These are phyloP conservation scores for Cabera pusaria DNA, from an alignment of 2,888 invertebrate genomes.

Conservation along the genomic window DNA sequence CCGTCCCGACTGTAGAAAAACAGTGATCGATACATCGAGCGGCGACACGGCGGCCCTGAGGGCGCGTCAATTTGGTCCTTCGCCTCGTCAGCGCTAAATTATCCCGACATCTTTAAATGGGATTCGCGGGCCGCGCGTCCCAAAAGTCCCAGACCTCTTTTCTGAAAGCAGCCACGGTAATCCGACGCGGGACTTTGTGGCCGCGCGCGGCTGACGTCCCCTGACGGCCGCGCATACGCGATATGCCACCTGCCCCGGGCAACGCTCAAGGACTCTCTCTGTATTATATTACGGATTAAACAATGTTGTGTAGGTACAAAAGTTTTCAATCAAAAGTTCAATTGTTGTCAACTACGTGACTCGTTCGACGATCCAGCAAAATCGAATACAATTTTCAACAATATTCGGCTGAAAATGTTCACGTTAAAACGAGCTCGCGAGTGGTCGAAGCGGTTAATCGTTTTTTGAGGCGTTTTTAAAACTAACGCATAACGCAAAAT, in stretches of 20 bases:
- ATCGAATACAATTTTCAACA: slow-evolving; percentile 11
- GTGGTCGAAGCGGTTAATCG: background rate
- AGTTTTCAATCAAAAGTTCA: slow-evolving; percentile 21
- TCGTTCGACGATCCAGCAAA: slow-evolving; percentile 7
- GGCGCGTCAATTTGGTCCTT: slow-evolving; percentile 76
- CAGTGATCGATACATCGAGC: slow-evolving; percentile 68
- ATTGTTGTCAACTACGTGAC: slow-evolving; percentile 21
- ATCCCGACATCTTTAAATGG: slow-evolving; percentile 82
- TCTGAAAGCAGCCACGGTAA: slow-evolving; percentile 48
- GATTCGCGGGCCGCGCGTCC: slow-evolving; percentile 75
- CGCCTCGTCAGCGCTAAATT: slow-evolving; percentile 80
- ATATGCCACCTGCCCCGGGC: slow-evolving; percentile 63
- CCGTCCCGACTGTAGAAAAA: slow-evolving; percentile 56
- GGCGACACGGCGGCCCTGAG: slow-evolving; percentile 62
- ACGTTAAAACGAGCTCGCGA: background rate
- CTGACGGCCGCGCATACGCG: slow-evolving; percentile 56
- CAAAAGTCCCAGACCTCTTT: slow-evolving; percentile 56
- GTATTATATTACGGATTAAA: slow-evolving; percentile 24
- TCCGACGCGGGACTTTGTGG: slow-evolving; percentile 53
- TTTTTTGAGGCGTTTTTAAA: background rate
- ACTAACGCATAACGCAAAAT: too few species aligned
- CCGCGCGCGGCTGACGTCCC: slow-evolving; percentile 51
- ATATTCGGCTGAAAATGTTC: slow-evolving; percentile 5
- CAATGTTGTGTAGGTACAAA: slow-evolving; percentile 15
- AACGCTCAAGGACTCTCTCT: slow-evolving; percentile 25